A percentile compares a stretch with the other conserved stretches of the same genome.
These are phyloP conservation scores for Centruroides vittatus DNA, from an alignment of 1,140 invertebrate genomes.

Conservation along the genomic window DNA sequence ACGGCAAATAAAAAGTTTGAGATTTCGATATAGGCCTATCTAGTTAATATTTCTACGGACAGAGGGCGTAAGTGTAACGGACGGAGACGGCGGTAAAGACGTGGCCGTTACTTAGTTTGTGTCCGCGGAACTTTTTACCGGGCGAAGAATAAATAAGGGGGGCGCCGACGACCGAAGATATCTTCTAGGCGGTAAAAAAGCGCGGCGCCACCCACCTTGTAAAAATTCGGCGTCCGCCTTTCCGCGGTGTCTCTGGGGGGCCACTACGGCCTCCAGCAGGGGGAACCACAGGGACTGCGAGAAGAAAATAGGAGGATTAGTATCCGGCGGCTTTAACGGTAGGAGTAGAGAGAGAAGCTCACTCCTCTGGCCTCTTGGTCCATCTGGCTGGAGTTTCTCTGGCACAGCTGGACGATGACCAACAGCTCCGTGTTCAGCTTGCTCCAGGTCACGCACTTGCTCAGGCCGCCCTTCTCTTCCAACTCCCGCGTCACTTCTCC, in stretches of 20 bases:
- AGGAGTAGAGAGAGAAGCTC: not conserved
- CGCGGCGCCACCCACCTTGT: slow-evolving; percentile 18
- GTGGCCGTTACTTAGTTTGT: no score
- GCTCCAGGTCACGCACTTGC: slow-evolving; percentile 17
- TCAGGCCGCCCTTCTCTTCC: not conserved
- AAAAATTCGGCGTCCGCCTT: slow-evolving; percentile 20
- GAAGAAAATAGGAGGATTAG: no score
- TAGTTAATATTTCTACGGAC: no score
- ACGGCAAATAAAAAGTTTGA: no score
- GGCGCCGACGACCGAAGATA: no score
- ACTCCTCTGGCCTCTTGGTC: slow-evolving; percentile 32
- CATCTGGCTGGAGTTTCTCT: slow-evolving; percentile 35
- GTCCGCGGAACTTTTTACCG: no score
- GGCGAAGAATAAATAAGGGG: no score
- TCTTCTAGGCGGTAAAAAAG: no score
- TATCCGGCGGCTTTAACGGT: no score
- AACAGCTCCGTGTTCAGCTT: slow-evolving; percentile 28
- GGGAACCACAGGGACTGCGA: slow-evolving; percentile 37
- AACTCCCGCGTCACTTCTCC: slow-evolving; percentile 2
- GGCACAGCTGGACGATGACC: slow-evolving; percentile 35
- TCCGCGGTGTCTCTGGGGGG: slow-evolving; percentile 32
- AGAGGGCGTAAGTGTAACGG: no score
- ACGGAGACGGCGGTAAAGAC: no score
- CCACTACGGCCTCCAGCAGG: slow-evolving; percentile 36
- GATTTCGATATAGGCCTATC: no score